Evolutionary conservation across 2,113 vertebrate genomes (phyloP).

Genomic region (Athene noctua): DNA sequence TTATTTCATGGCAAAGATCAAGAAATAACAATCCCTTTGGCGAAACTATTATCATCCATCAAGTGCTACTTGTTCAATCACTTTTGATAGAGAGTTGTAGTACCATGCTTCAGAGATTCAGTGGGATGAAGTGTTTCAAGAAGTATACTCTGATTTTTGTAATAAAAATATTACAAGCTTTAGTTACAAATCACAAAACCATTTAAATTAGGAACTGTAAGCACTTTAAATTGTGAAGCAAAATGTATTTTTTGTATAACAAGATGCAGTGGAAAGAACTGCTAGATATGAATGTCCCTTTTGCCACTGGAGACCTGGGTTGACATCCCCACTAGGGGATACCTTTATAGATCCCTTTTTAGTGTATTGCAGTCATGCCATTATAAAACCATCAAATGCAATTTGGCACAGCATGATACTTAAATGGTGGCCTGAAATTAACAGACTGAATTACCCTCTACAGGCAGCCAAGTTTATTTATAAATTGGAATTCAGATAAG

Average conservation of each 20-base stretch:
- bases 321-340: constrained; percentile 16
- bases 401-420: constrained; percentile 58
- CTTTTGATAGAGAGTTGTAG: neutral
- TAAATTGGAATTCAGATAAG: constrained; percentile 67
- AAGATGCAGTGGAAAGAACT: neutral
- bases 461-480: constrained; percentile 65
- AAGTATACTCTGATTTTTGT: neutral
- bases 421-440: constrained; percentile 62
- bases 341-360: constrained; percentile 64
- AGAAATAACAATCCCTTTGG: neutral
- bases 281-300: neutral
- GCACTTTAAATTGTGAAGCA: neutral
- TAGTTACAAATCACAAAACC: neutral
- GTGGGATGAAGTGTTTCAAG: neutral
- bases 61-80: neutral
- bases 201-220: neutral
- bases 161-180: neutral
- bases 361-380: constrained; percentile 12
- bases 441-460: constrained; percentile 34
- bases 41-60: neutral
- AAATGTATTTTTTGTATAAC: neutral
- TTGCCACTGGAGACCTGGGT: neutral
- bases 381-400: constrained; percentile 55
- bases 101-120: neutral
- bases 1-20: constrained; percentile 24